phyloP scores from a whole-genome alignment of 1,140 invertebrate genomes.

The Ericerus pela region DNA sequence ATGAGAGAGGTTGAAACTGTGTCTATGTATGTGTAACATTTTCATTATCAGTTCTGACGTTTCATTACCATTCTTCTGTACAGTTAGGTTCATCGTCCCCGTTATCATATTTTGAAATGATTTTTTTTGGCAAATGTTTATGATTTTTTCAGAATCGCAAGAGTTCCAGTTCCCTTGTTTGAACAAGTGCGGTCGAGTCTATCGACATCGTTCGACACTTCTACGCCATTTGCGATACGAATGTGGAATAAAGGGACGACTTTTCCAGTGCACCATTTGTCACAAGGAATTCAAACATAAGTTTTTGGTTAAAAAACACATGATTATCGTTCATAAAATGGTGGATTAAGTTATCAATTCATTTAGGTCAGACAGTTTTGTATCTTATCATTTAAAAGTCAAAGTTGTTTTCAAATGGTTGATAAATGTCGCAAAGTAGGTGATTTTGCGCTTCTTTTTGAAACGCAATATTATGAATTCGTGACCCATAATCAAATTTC shows the following conservation, averaged over 20 bases:
- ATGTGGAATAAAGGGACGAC: constrained; percentile 36
- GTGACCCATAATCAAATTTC: too few relatives aligned
- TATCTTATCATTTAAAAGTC: too few relatives aligned
- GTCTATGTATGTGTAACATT: too few relatives aligned
- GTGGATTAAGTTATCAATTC: too few relatives aligned
- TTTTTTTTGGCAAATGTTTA: not conserved
- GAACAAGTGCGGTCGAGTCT: constrained; percentile 33
- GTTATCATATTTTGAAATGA: not conserved
- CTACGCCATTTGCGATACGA: constrained; percentile 29
- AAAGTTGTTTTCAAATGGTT: too few relatives aligned
- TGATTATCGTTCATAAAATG: constrained; percentile 13
- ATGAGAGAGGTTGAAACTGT: not conserved
- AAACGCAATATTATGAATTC: too few relatives aligned
- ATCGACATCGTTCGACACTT: constrained; percentile 28
- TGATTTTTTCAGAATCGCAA: not conserved
- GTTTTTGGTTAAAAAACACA: constrained; percentile 13
- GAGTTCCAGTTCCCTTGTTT: not conserved
- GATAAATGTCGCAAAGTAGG: too few relatives aligned
- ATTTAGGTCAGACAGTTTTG: too few relatives aligned
- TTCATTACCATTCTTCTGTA: not conserved
- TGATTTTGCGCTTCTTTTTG: too few relatives aligned
- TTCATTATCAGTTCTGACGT: too few relatives aligned
- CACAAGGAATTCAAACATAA: constrained; percentile 13
- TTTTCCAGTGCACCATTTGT: constrained; percentile 6
- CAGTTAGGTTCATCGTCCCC: not conserved